Percentiles rank a stretch among this genome's conserved stretches.
phyloP scores from a whole-genome alignment of 2,797 vertebrate genomes.

The Gambusia yucatana region DNA sequence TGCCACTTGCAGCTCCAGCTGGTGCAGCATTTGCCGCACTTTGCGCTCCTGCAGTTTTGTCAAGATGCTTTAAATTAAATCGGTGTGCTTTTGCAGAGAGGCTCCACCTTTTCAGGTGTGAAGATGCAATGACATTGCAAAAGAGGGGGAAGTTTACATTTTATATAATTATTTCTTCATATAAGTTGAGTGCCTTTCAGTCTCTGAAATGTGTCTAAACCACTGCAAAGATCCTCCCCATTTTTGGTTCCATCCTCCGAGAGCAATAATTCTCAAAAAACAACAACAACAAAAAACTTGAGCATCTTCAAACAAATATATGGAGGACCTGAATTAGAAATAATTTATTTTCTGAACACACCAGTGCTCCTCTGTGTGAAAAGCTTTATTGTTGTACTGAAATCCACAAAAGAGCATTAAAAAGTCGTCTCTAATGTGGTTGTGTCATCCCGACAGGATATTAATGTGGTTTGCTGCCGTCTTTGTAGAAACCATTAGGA shows the following conservation, averaged over 20 bases:
- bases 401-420: constrained; percentile 50
- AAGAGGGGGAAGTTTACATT: constrained; percentile 74
- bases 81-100: constrained; percentile 65
- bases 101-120: constrained; percentile 58
- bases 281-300: constrained; percentile 8
- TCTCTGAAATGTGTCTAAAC: constrained; percentile 66
- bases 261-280: constrained; percentile 55
- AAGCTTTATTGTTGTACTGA: constrained; percentile 43
- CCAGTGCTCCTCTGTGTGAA: constrained; percentile 37
- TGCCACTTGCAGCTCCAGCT: constrained; percentile 4
- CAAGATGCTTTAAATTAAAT: constrained; percentile 58
- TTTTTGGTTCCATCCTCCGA: constrained; percentile 53
- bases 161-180: constrained; percentile 72
- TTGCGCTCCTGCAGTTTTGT: constrained; percentile 37
- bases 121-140: constrained; percentile 82
- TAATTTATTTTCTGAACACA: constrained; percentile 54
- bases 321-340: constrained; percentile 55
- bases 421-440: constrained; percentile 63
- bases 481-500: constrained; percentile 78
- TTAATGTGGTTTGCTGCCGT: constrained; percentile 77
- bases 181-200: constrained; percentile 72
- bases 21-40: constrained; percentile 7
- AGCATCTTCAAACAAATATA: constrained; percentile 35
- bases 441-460: constrained; percentile 62
- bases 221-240: constrained; percentile 49